Conservation (phyloP, 2,888 invertebrate species). For the Synanthedon andrenaeformis region DNA sequence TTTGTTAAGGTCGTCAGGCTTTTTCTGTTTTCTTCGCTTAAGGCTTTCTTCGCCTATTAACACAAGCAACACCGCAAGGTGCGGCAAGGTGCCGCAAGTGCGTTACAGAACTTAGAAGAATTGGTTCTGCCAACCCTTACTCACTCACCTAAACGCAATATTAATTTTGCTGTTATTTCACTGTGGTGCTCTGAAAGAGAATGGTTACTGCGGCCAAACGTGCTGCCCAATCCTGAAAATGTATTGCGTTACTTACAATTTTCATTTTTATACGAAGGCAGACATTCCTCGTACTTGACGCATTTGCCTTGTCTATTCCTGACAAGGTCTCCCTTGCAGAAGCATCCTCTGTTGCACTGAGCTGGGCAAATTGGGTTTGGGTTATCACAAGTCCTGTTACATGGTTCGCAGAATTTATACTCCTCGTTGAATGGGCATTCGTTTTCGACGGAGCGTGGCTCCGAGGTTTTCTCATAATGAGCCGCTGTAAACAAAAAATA, state of each 20-base stretch:
- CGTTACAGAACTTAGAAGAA: no score
- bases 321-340: conserved; percentile 34
- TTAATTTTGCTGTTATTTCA: no score
- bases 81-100: no score
- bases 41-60: no score
- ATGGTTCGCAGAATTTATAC: conserved; percentile 42
- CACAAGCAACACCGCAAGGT: no score
- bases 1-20: no score
- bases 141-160: no score
- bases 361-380: conserved; percentile 46
- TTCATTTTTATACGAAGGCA: conserved; percentile 1
- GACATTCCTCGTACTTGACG: conserved; percentile 24
- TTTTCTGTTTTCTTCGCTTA: no score
- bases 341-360: conserved; percentile 43
- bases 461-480: conserved; percentile 27
- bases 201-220: no score
- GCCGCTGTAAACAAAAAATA: conserved; percentile 6
- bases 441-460: conserved; percentile 26
- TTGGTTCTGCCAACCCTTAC: no score
- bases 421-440: conserved; percentile 35
- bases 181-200: no score
- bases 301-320: conserved; percentile 31
- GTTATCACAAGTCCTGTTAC: conserved; percentile 34
- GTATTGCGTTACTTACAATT: conserved; percentile 8
- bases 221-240: no score